Percentiles rank a stretch among this genome's conserved stretches.
phyloP scores from a whole-genome alignment of 2,888 invertebrate genomes.

The Andrena haemorrhoa region DNA sequence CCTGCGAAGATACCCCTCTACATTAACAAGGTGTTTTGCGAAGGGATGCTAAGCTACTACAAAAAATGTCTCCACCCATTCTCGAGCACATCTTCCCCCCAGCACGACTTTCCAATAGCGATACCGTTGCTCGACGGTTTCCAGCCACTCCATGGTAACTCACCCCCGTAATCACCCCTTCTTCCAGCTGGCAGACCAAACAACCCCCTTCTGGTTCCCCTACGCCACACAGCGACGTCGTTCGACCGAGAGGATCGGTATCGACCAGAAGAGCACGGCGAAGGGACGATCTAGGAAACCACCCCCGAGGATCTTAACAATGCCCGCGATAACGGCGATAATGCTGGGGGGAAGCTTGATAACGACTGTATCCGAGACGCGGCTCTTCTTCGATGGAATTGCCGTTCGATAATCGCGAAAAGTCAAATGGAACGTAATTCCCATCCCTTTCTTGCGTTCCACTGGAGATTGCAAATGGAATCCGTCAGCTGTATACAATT shows the following conservation, averaged over 20 bases:
- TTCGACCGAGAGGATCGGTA: slow-evolving; percentile 29
- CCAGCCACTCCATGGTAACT: background rate
- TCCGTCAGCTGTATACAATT: background rate
- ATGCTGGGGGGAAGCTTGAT: slow-evolving; percentile 3
- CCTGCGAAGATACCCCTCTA: background rate
- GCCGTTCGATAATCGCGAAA: slow-evolving; percentile 39
- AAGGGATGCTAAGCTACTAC: background rate
- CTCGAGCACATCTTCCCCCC: background rate
- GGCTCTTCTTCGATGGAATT: slow-evolving; percentile 9
- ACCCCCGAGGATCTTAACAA: slow-evolving; percentile 19
- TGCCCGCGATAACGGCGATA: slow-evolving; percentile 33
- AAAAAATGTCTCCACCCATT: background rate
- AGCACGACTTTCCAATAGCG: slow-evolving; percentile 19
- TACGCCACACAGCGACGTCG: background rate
- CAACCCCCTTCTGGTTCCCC: background rate
- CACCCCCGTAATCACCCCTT: background rate
- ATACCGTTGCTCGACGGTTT: slow-evolving; percentile 11
- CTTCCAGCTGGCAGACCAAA: background rate
- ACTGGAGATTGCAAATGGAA: background rate
- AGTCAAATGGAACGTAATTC: slow-evolving; percentile 22
- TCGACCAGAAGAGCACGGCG: slow-evolving; percentile 12
- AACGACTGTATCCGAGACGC: slow-evolving; percentile 17
- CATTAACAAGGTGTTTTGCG: slow-evolving; percentile 9
- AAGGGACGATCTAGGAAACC: slow-evolving; percentile 14
- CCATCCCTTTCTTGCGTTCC: background rate